phyloP scores from a whole-genome alignment of 1,140 invertebrate genomes.

The Saccostrea cuccullata region DNA sequence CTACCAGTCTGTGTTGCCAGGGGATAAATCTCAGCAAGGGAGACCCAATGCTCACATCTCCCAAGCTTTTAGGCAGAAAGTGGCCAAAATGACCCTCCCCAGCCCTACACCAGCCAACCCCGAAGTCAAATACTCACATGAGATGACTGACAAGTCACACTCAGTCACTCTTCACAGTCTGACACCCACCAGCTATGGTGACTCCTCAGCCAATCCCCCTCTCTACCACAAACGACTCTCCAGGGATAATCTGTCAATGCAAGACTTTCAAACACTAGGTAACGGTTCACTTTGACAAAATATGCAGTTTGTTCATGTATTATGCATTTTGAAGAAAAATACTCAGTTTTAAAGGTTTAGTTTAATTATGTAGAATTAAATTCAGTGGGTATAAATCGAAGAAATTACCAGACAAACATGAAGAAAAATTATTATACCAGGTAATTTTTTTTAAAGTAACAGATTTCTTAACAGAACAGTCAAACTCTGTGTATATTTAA shows the following conservation, averaged over 20 bases:
- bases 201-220: not conserved
- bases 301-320: no score
- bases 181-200: not conserved
- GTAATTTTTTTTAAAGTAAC: no score
- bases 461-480: no score
- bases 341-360: no score
- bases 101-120: conserved; percentile 2
- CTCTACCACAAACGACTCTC: not conserved
- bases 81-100: conserved; percentile 27
- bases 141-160: conserved; percentile 21
- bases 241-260: conserved; percentile 6
- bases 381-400: no score
- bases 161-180: not conserved
- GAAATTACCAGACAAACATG: no score
- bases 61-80: conserved; percentile 30
- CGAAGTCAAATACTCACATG: conserved; percentile 22
- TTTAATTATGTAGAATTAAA: no score
- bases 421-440: no score
- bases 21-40: not conserved
- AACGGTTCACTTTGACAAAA: not conserved
- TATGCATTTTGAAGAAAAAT: no score
- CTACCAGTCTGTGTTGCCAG: not conserved
- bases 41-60: conserved; percentile 28
- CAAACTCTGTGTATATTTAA: not conserved
- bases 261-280: conserved; percentile 22